These are phyloP conservation scores for Sparidentex hasta DNA, from an alignment of 2,797 vertebrate species.

Conservation along the genomic window DNA sequence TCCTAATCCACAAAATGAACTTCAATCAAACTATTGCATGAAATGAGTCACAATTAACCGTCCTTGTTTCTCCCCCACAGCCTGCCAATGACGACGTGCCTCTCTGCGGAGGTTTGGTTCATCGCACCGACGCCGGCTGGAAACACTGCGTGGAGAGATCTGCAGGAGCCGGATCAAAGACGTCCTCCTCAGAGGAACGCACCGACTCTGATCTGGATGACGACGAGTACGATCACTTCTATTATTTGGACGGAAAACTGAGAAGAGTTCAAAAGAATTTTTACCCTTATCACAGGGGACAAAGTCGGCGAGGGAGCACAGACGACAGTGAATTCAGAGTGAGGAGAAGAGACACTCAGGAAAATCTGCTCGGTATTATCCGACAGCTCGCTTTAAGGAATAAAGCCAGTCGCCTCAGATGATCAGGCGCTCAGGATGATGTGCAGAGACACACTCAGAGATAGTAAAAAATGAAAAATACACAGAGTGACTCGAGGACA, in stretches of 20 bases:
- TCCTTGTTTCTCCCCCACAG: slow-evolving; percentile 44
- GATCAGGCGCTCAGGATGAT: not conserved
- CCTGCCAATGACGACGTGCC: not conserved
- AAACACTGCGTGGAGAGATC: slow-evolving; percentile 57
- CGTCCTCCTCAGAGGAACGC: not conserved
- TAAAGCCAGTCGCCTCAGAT: not conserved
- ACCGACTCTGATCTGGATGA: not conserved
- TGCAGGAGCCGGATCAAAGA: not conserved
- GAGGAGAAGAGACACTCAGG: not conserved
- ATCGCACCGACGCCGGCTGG: slow-evolving; percentile 61
- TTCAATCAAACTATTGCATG: not conserved
- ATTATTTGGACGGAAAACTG: slow-evolving; percentile 62
- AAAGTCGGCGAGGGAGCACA: not conserved
- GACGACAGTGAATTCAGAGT: not conserved
- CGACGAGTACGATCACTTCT: slow-evolving; percentile 57
- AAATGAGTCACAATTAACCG: not conserved
- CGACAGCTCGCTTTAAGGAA: slow-evolving; percentile 21
- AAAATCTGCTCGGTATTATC: slow-evolving; percentile 38
- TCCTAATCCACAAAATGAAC: not conserved
- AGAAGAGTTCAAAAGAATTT: slow-evolving; percentile 47
- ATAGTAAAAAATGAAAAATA: not conserved
- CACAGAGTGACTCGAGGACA: not conserved
- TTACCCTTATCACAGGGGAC: not conserved
- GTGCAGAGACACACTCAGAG: not conserved
- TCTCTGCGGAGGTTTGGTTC: slow-evolving; percentile 64